These are phyloP conservation scores for Anodontia alba DNA, from an alignment of 2,888 invertebrate species.

Conservation along the genomic window DNA sequence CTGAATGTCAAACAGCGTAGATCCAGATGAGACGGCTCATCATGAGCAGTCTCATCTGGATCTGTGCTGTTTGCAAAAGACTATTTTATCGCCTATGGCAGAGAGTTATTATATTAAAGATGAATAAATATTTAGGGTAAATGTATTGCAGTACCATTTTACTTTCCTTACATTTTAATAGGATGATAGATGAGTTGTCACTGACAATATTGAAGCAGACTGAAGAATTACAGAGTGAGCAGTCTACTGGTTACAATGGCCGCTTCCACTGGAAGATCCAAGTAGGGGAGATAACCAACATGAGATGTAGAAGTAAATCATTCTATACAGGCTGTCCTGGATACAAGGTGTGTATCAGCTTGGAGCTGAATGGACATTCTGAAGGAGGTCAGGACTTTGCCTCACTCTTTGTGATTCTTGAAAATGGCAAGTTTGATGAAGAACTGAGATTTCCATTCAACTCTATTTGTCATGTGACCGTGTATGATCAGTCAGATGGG, in stretches of 20 bases:
- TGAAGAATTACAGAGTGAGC: slow-evolving; percentile 14
- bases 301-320: slow-evolving; percentile 59
- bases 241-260: slow-evolving; percentile 40
- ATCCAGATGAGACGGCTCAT: too few species aligned
- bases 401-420: slow-evolving; percentile 64
- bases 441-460: slow-evolving; percentile 69
- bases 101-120: too few species aligned
- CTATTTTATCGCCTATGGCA: too few species aligned
- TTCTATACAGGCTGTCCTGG: slow-evolving; percentile 77
- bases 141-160: too few species aligned
- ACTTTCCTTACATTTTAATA: slow-evolving; percentile 2
- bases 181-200: slow-evolving; percentile 5
- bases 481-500: slow-evolving; percentile 15
- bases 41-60: too few species aligned
- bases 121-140: too few species aligned
- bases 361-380: slow-evolving; percentile 64
- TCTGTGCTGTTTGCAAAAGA: too few species aligned
- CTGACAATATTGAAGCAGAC: background rate
- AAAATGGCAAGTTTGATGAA: slow-evolving; percentile 72
- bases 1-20: too few species aligned
- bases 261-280: slow-evolving; percentile 50
- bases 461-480: slow-evolving; percentile 26
- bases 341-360: slow-evolving; percentile 65
- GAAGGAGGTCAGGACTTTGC: slow-evolving; percentile 60
- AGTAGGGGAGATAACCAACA: slow-evolving; percentile 1